Base-by-base conservation (phyloP, 2,113 vertebrate species). In the Pedionomus torquatus region DNA sequence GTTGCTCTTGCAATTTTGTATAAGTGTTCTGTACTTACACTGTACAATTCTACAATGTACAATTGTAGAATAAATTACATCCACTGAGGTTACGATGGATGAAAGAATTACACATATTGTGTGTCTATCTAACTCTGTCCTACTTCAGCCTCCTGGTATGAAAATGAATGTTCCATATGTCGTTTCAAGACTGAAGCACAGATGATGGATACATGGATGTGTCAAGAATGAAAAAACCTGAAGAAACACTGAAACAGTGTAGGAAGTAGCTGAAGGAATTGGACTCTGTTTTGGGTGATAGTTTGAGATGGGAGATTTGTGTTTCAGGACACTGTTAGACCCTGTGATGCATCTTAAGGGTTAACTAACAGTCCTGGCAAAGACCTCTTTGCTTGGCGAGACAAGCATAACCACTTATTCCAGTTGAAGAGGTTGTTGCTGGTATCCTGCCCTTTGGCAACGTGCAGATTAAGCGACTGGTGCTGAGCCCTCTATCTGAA, bases 51-150 rank as follows among this genome's bases (percentile, higher is more conserved):
- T n/a, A n/a, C n/a, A n/a, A n/a, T n/a, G n/a, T n/a, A n/a, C 58
- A 90, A 51, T 70, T 93, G 83, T 58, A 70, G 95, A 95, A 97
- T 86, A 90, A 92, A 79, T 41, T 41, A 86, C 35, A 82, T 77
- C 68, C 74, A 57, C 58, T 48, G 83, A 94, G 83, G 95, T 89
- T 72, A 85, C 5, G 1, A 80, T 12, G 66, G 77, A 95, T 86
- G 69, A 91, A 90, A 87, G 70, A 92, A 95, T 89, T 88, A 86
- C 37, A 85, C 8, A 39, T 69, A 72, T 10, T 74, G n/a, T 52
- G 23, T 63, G 83, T 90, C 95, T 91, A 78, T 71, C 82, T 78
- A 75, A 49, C 55, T 89, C 61, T 88, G 57, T 49, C 83, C 86
- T 78, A 74, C 57, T 95, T 93, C 89, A 94, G 70, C 54, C 35